These are phyloP conservation scores for Pomacea maculata DNA, from an alignment of 1,140 invertebrate species.

Conservation along the genomic window DNA sequence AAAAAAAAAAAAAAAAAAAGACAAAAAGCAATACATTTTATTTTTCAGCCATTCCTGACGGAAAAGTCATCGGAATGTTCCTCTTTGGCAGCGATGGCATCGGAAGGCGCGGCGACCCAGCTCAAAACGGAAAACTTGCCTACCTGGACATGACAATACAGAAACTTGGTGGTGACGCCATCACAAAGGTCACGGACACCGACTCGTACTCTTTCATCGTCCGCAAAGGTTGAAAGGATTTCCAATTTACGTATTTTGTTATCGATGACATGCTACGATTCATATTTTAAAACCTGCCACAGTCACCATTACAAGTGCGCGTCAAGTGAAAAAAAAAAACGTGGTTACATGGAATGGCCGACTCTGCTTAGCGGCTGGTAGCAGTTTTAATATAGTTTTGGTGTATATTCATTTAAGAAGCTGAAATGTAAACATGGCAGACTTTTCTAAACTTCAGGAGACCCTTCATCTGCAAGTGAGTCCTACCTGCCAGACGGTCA, in stretches of 20 bases:
- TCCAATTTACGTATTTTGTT: not conserved
- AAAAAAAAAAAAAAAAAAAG: no score
- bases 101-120: not conserved
- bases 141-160: not conserved
- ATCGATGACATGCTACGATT: no score
- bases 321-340: no score
- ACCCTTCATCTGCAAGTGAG: not conserved
- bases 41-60: not conserved
- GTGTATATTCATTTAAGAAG: not conserved
- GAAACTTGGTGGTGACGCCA: not conserved
- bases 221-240: not conserved
- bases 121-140: not conserved
- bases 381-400: no score
- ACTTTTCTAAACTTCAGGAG: not conserved
- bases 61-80: conserved; percentile 1
- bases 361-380: no score
- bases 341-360: no score
- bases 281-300: no score
- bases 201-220: conserved; percentile 2
- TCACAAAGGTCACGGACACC: not conserved
- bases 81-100: not conserved
- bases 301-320: no score
- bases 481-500: not conserved
- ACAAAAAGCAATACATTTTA: not conserved
- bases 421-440: not conserved